phyloP scores from a whole-genome alignment of 2,888 invertebrate genomes.

The Drosophila kambysellisi region DNA sequence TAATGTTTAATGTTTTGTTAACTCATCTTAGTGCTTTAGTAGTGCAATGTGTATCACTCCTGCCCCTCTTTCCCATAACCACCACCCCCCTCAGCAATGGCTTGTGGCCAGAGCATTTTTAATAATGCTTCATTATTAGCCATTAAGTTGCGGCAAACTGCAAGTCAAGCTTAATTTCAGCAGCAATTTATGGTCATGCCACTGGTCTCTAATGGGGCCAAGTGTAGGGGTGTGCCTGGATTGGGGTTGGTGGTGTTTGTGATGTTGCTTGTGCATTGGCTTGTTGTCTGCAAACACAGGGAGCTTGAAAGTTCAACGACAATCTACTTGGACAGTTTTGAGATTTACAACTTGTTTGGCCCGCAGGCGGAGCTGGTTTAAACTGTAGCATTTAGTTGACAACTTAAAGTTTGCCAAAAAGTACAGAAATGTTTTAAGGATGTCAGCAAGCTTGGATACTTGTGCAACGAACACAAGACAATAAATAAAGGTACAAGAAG shows the following conservation, averaged over 20 bases:
- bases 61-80: no score
- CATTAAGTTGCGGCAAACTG: conserved; percentile 59
- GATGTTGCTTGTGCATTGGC: conserved; percentile 4
- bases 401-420: conserved; percentile 16
- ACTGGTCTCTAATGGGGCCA: neutral
- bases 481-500: neutral
- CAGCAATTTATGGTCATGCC: conserved; percentile 30
- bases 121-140: conserved; percentile 68
- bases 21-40: conserved; percentile 7
- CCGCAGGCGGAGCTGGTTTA: conserved; percentile 1
- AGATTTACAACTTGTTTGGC: conserved; percentile 32
- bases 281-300: conserved; percentile 5
- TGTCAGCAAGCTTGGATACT: neutral
- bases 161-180: conserved; percentile 50
- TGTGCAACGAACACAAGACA: neutral
- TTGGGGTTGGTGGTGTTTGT: neutral
- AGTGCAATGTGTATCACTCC: conserved; percentile 3
- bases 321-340: conserved; percentile 36
- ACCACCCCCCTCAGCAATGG: no score
- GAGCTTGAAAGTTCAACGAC: conserved; percentile 40
- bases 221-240: neutral
- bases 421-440: neutral
- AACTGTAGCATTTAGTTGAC: conserved; percentile 28
- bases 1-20: conserved; percentile 5
- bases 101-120: conserved; percentile 35